Percentiles rank a stretch among this genome's conserved stretches.
phyloP scores from a whole-genome alignment of 2,113 vertebrate genomes.

The Zosterops japonicus region DNA sequence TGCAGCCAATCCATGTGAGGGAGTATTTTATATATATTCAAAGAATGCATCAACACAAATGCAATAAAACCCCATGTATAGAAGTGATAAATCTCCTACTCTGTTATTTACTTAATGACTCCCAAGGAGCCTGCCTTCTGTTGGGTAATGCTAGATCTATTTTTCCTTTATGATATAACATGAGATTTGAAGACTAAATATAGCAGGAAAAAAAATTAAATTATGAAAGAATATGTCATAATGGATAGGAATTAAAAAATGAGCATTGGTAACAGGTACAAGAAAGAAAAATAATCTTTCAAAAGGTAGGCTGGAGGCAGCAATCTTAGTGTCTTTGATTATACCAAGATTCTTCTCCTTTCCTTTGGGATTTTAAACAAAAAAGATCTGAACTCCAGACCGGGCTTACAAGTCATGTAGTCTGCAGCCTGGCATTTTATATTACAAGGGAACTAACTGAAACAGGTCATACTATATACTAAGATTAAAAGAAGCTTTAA shows the following conservation, averaged over 20 bases:
- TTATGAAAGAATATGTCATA: neutral
- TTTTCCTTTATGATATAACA: neutral
- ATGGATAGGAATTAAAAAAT: constrained; percentile 1
- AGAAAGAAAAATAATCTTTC: neutral
- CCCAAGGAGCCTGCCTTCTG: neutral
- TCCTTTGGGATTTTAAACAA: neutral
- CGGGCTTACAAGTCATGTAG: neutral
- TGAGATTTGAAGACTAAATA: constrained; percentile 18
- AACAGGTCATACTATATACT: neutral
- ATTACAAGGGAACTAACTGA: neutral
- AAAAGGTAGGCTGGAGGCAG: neutral
- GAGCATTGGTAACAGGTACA: neutral
- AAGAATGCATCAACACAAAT: neutral
- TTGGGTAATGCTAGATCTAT: neutral
- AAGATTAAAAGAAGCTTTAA: neutral
- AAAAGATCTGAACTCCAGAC: neutral
- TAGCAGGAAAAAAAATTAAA: neutral
- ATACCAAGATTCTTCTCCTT: neutral
- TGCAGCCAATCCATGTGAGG: neutral
- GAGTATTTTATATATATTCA: neutral
- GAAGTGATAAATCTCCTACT: neutral
- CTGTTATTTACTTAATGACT: constrained; percentile 5
- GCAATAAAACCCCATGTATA: neutral
- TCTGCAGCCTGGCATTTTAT: neutral
- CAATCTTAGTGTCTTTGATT: neutral